These are phyloP conservation scores for Micrasema longulum DNA, from an alignment of 1,140 invertebrate species.

Conservation along the genomic window DNA sequence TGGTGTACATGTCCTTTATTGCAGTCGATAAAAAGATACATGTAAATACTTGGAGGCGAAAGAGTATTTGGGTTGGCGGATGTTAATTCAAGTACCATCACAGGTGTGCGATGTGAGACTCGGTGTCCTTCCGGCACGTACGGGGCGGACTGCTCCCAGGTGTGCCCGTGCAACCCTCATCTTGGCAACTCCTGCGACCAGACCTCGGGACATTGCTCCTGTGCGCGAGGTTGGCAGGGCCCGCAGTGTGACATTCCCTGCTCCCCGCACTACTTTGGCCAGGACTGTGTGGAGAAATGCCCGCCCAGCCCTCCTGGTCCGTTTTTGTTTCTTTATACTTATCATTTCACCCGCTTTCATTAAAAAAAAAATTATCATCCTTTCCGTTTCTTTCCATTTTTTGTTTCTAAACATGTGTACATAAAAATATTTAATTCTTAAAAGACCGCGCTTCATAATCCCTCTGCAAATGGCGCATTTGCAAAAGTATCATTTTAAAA, in stretches of 20 bases:
- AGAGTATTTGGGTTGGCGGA: background rate
- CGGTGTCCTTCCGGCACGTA: constrained; percentile 82
- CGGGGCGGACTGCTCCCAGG: constrained; percentile 80
- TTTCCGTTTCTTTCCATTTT: no score
- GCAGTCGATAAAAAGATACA: background rate
- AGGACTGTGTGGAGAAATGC: constrained; percentile 84
- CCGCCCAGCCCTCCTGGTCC: constrained; percentile 61
- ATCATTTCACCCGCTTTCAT: constrained; percentile 30
- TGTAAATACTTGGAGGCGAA: background rate
- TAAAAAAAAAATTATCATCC: constrained; percentile 8
- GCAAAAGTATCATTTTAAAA: no score
- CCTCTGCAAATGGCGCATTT: no score
- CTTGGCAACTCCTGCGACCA: constrained; percentile 83
- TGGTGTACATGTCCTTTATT: no score
- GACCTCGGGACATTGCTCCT: constrained; percentile 82
- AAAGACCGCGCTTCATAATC: no score
- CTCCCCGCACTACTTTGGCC: constrained; percentile 81
- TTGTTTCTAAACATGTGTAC: no score
- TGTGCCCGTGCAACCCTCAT: constrained; percentile 87
- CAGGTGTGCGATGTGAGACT: constrained; percentile 86
- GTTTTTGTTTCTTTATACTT: constrained; percentile 50
- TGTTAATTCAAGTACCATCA: background rate
- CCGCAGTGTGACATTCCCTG: constrained; percentile 81
- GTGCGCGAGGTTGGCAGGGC: constrained; percentile 87
- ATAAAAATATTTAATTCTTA: no score